Evolutionary conservation across 2,888 invertebrate genomes (phyloP).

Genomic region (Dysmachus trigonus): DNA sequence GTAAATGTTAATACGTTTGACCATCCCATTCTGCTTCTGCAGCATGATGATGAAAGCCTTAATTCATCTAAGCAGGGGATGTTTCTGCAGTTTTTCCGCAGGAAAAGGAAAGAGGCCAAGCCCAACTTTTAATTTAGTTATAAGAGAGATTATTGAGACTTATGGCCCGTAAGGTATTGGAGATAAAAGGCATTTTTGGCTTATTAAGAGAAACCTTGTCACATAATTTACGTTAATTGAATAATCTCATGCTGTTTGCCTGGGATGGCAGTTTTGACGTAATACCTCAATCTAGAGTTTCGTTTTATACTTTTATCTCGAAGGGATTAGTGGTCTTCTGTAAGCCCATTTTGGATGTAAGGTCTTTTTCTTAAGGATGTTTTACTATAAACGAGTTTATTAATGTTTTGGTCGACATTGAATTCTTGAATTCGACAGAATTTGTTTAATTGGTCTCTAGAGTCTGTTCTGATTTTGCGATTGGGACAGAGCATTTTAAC

Average conservation of each 20-base stretch:
- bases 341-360: background rate
- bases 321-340: background rate
- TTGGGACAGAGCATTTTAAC: too few relatives aligned
- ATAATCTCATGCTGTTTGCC: conserved; percentile 24
- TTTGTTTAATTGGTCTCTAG: background rate
- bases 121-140: conserved; percentile 53
- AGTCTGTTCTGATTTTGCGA: background rate
- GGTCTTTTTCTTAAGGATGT: too few relatives aligned
- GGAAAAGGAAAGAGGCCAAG: conserved; percentile 17
- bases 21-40: conserved; percentile 17
- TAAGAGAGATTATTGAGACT: conserved; percentile 48
- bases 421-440: background rate
- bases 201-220: conserved; percentile 38
- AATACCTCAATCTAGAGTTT: background rate
- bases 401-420: background rate
- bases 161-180: background rate
- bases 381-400: background rate
- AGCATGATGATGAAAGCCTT: background rate
- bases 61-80: background rate
- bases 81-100: background rate
- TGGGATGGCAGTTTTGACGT: background rate
- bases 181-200: conserved; percentile 35
- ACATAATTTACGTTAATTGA: conserved; percentile 42
- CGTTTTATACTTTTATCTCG: background rate
- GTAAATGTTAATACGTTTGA: conserved; percentile 37